phyloP scores from a whole-genome alignment of 2,888 invertebrate species.

The Thereva unica region DNA sequence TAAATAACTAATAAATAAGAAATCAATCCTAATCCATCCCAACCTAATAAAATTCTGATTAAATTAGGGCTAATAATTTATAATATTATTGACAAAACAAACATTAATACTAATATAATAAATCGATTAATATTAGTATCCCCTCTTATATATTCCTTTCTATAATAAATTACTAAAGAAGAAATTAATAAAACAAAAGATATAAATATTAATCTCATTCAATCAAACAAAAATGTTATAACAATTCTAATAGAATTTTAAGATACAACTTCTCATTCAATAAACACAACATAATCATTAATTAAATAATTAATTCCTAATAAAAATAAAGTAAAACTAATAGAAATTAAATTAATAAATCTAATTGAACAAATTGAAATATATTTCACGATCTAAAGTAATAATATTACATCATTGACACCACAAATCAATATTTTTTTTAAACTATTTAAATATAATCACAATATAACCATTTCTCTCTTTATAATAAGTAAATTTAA shows the following conservation, averaged over 20 bases:
- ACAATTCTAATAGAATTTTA: constrained; percentile 60
- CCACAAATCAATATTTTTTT: constrained; percentile 71
- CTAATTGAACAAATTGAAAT: constrained; percentile 62
- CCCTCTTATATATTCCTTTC: constrained; percentile 65
- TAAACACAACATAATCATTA: constrained; percentile 59
- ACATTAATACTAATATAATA: constrained; percentile 67
- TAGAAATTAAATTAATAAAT: constrained; percentile 60
- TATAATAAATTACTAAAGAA: constrained; percentile 68
- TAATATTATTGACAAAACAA: constrained; percentile 69
- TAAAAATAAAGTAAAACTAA: constrained; percentile 56
- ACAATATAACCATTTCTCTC: constrained; percentile 61
- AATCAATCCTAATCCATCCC: constrained; percentile 72
- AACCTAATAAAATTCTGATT: constrained; percentile 72
- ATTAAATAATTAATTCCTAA: constrained; percentile 59
- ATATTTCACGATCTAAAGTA: constrained; percentile 62
- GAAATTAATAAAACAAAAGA: constrained; percentile 69
- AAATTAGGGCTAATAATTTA: constrained; percentile 72
- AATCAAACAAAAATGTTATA: constrained; percentile 66
- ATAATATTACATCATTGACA: constrained; percentile 62
- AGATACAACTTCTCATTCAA: constrained; percentile 63
- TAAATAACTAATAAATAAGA: constrained; percentile 70
- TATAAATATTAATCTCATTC: constrained; percentile 68
- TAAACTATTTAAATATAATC: constrained; percentile 68
- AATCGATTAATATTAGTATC: constrained; percentile 67
- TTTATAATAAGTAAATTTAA: constrained; percentile 67